Base-by-base conservation (phyloP, 2,113 vertebrate species). In the Pholis gunnellus region DNA sequence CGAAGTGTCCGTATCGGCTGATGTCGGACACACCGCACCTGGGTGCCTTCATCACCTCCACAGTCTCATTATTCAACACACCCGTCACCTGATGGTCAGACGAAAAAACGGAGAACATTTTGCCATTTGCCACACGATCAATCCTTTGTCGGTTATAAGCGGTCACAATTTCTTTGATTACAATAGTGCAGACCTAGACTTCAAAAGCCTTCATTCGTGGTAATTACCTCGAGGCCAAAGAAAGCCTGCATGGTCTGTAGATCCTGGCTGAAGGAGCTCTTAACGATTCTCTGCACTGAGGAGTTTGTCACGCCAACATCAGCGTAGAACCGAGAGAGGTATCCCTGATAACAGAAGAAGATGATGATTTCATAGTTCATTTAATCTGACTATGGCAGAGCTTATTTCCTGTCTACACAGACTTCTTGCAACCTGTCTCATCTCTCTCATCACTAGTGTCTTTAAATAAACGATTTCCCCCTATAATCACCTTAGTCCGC, bases 211-310 rank as follows among this genome's bases (percentile, higher is more conserved):
- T 57, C 9, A 42, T 50, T 75, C 6, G 22, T 2, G 34, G 25
- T 52, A 13, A 40, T 54, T 88, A 92, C 91, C 31, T 89, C 84
- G 29, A 96, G 91, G 60, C 93, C 93, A 76, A 96, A 95, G 89
- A 96, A 96, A 0, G 73, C 78, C 72, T 96, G 92, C 83, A 95
- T 95, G 73, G 94, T 72, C 82, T 93, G 85, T 27, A 96, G 83
- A 79, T 93, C 93, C 3, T 81, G 17, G 2, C 67, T 87, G 36
- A 93, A 83, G 52, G 81, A 36, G 44, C 22, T 46, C 0, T 6
- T 31, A 8, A 17, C 6, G 18, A 91, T 6, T 14, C 27, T 85
- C 67, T 71, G 57, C 4, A 54, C 0, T 7, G 79, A 40, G 2
- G 44, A 1, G 38, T 91, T 89, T 18, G 48, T 66, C 27, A 74